Conservation (phyloP, 2,888 invertebrate species). For the Agrotis ipsilon region DNA sequence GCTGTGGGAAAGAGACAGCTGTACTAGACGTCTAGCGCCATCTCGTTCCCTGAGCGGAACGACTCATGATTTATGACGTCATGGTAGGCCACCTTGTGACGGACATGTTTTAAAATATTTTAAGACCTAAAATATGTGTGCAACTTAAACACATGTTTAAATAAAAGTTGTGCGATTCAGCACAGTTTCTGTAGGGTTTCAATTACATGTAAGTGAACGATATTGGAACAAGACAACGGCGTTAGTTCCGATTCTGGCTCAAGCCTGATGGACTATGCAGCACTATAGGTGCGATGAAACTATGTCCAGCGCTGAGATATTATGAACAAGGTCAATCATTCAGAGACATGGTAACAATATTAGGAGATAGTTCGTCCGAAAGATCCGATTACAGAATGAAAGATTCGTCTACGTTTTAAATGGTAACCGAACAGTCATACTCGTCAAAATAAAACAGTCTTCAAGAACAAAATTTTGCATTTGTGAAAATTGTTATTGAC, state of each 20-base stretch:
- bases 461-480: constrained; percentile 29
- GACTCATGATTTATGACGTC: too few relatives aligned
- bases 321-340: neutral
- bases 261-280: neutral
- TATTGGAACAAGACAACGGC: neutral
- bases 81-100: too few relatives aligned
- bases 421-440: constrained; percentile 13
- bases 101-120: neutral
- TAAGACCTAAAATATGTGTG: neutral
- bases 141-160: neutral
- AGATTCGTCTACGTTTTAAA: constrained; percentile 5
- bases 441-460: constrained; percentile 43
- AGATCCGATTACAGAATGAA: neutral
- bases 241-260: neutral
- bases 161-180: neutral
- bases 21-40: too few relatives aligned
- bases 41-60: too few relatives aligned
- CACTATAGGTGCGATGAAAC: neutral
- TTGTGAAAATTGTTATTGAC: constrained; percentile 13
- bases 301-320: neutral
- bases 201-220: neutral
- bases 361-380: neutral
- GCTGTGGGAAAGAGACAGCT: too few relatives aligned
- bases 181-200: neutral
- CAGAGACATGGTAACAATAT: neutral